Evolutionary conservation across 2,888 invertebrate species (phyloP), one percentile per base, ranked within the genome.

Genomic region (Microplitis manilae): DNA sequence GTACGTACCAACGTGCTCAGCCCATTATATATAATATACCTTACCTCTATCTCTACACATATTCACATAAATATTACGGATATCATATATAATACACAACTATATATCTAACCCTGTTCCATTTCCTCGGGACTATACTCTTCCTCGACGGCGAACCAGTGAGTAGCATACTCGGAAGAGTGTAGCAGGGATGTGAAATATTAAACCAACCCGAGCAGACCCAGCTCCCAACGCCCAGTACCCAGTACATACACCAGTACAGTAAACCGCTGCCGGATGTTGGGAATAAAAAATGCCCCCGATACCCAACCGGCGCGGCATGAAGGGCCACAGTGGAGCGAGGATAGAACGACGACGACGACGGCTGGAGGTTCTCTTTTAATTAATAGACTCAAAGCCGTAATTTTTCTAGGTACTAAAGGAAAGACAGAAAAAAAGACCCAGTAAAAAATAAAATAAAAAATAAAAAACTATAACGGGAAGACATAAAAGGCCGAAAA

Each of bases 281-380:
- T 50, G 73, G 67, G 73, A 73, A 73, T 73, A 73, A 73, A 73
- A 73, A 73, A 73, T 73, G 73, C 73, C 73, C 67, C 73, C 67
- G 67, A 73, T 73, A 67, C 40, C 59, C 20, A 59, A 65, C 73
- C 59, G 67, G 41, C 64, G 59, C 59, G n/a, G 30, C 30, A 30
- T 30, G 13, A 6, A 59, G 59, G 13, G n/a, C 5, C 7, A 59
- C 9, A 62, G 61, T 6, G 38, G 60, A 73, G 64, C 30, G 30
- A 30, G 30, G 30, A 30, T 30, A 30, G 30, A 30, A 30, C 30
- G 30, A 30, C 30, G 30, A 30, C 30, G 30, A 30, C 30, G 67
- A 73, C 73, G 40, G 73, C 67, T 50, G 65, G 65, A 73, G 73
- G 15, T 50, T 73, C 59, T 73, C 73, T 65, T 73, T 73, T 73